These are phyloP conservation scores for Oncorhynchus gorbuscha DNA, from an alignment of 2,113 vertebrate species.

Conservation along the genomic window DNA sequence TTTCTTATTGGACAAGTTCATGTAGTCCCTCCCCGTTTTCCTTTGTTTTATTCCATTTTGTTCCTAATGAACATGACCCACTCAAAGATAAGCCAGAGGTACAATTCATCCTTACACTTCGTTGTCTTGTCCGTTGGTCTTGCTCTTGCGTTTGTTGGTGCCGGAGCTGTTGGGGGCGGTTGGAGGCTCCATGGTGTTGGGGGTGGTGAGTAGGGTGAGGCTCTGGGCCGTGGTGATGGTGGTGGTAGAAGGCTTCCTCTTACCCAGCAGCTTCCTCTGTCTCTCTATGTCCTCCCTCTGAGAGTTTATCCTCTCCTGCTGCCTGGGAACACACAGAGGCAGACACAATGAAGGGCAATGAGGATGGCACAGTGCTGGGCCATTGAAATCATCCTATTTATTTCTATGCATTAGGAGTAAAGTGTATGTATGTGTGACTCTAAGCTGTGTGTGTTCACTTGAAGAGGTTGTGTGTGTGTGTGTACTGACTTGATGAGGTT, in stretches of 20 bases:
- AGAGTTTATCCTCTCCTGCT: conserved; percentile 92
- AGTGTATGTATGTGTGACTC: neutral
- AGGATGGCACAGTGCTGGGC: no score
- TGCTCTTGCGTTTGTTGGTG: conserved; percentile 86
- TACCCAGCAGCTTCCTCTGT: conserved; percentile 91
- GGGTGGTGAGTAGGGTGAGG: no score
- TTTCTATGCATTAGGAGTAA: neutral
- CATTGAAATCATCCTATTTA: no score
- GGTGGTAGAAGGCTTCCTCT: conserved; percentile 86
- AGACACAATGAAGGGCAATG: neutral
- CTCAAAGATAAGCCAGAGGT: no score
- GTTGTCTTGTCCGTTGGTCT: conserved; percentile 89
- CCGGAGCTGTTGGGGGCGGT: no score
- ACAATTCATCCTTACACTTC: conserved; percentile 78
- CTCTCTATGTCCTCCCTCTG: conserved; percentile 94
- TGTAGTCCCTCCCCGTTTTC: no score
- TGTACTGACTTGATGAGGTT: conserved; percentile 92
- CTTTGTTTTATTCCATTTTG: no score
- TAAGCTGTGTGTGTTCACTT: neutral
- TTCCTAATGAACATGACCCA: no score
- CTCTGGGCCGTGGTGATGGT: conserved; percentile 21
- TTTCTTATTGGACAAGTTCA: no score
- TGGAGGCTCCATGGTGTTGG: no score
- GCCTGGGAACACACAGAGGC: conserved; percentile 66
- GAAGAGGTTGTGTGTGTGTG: neutral